Percentiles rank a stretch among this genome's conserved stretches.
These are phyloP conservation scores for Sciaenops ocellatus DNA, from an alignment of 2,797 vertebrate species.

Conservation along the genomic window DNA sequence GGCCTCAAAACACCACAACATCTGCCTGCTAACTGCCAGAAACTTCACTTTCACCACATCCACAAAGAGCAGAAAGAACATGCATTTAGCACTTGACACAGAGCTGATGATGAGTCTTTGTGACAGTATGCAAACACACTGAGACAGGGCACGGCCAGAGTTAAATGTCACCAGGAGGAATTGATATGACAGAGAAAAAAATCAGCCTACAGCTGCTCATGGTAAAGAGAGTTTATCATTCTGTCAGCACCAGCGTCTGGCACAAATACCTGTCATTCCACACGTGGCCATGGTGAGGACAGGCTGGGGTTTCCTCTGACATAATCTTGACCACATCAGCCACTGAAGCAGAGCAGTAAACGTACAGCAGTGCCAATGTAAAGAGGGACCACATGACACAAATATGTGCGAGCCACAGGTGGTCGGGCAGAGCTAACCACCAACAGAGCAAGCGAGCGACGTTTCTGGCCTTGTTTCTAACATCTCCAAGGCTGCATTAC, in stretches of 20 bases:
- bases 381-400: constrained; percentile 5
- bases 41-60: constrained; percentile 1
- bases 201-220: constrained; percentile 36
- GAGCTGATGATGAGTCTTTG: not conserved
- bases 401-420: constrained; percentile 17
- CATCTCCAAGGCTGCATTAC: constrained; percentile 12
- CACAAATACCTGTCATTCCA: constrained; percentile 48
- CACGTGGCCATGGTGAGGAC: constrained; percentile 17
- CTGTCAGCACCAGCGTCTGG: constrained; percentile 40
- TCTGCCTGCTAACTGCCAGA: constrained; percentile 1
- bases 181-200: constrained; percentile 40
- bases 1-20: constrained; percentile 23
- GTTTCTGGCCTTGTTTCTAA: constrained; percentile 7
- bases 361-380: not conserved
- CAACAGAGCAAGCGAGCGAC: not conserved
- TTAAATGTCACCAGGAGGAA: constrained; percentile 33
- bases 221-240: constrained; percentile 33
- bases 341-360: not conserved
- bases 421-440: not conserved
- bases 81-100: not conserved
- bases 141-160: not conserved
- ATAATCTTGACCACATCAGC: constrained; percentile 35
- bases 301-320: constrained; percentile 17
- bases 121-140: not conserved
- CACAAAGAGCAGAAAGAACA: not conserved